Evolutionary conservation across 1,140 invertebrate genomes (phyloP), one percentile per base, ranked within the genome.

Genomic region (Halyomorpha halys): DNA sequence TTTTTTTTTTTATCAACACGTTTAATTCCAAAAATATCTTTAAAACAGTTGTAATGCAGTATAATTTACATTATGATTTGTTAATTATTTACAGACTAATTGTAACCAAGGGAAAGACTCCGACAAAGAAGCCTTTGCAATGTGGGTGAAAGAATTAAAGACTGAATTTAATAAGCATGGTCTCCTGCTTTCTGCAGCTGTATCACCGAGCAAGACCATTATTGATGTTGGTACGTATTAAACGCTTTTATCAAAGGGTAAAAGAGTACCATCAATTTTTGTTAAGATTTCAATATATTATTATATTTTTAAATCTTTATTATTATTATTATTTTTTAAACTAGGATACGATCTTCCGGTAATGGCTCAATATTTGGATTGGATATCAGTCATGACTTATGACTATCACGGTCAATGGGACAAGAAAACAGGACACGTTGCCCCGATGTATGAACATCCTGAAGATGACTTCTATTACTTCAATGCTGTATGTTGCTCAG

Each of bases 381-480:
- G 90, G 87, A 85, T 89, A 47, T 81, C 85, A 1, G 84, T 94
- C 3, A 92, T 92, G 83, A 83, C 87, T 0, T 93, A 93, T 69
- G 90, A 93, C 70, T 93, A 83, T 72, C 90, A 92, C 69, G 90
- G 89, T 0, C 84, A 89, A 68, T 90, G 88, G 82, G 88, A 90
- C 67, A 89, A 88, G 67, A 83, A 83, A 69, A 93, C 90, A 5
- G 88, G 89, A 3, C 90, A 93, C 70, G 82, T 91, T 18, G 83
- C 90, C 0, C 90, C 90, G 0, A 76, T 93, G 65, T 89, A 85
- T 68, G 82, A 87, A 68, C 86, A 91, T 70, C 82, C 86, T 9
- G 83, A 89, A 60, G 87, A 90, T 71, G 84, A 86, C 61, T 73
- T 74, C 59, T 69, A 71, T n/a, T 74, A 73, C 65, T 78, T 77